These are phyloP conservation scores for Cantharis rufa DNA, from an alignment of 2,888 invertebrate species.

Conservation along the genomic window DNA sequence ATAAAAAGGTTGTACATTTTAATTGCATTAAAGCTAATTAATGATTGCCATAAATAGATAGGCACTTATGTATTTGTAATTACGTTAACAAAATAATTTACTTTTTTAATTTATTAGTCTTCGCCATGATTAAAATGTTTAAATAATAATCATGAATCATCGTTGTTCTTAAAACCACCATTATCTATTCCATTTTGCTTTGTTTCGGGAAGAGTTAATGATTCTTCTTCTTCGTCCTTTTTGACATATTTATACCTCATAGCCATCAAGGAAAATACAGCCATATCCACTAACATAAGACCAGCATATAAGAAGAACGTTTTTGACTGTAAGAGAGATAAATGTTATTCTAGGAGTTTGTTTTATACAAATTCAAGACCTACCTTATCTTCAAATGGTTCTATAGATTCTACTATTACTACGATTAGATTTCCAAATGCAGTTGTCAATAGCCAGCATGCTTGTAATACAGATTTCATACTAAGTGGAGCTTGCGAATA, in stretches of 20 bases:
- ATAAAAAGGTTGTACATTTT: not conserved
- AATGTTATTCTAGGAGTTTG: not conserved
- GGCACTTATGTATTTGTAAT: not conserved
- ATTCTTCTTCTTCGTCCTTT: conserved; percentile 47
- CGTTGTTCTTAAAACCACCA: conserved; percentile 16
- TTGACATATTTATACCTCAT: conserved; percentile 75
- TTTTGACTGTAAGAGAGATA: conserved; percentile 64
- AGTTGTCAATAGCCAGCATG: conserved; percentile 89
- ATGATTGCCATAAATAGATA: not conserved
- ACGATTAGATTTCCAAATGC: conserved; percentile 94
- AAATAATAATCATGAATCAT: conserved; percentile 9
- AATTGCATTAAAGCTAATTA: not conserved
- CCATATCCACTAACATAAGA: conserved; percentile 82
- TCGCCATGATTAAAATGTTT: not conserved
- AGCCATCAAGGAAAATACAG: conserved; percentile 80
- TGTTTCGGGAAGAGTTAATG: conserved; percentile 5
- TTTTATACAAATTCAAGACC: conserved; percentile 35
- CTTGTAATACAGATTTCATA: conserved; percentile 94
- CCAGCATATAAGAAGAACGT: conserved; percentile 88
- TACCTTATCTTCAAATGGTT: conserved; percentile 78
- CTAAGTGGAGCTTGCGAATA: conserved; percentile 90
- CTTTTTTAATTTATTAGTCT: not conserved
- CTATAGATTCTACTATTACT: conserved; percentile 81
- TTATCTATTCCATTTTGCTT: conserved; percentile 32
- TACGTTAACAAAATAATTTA: not conserved